Evolutionary conservation across 2,888 invertebrate species (phyloP), one percentile per base, ranked within the genome.

Genomic region (Girardia tigrina): DNA sequence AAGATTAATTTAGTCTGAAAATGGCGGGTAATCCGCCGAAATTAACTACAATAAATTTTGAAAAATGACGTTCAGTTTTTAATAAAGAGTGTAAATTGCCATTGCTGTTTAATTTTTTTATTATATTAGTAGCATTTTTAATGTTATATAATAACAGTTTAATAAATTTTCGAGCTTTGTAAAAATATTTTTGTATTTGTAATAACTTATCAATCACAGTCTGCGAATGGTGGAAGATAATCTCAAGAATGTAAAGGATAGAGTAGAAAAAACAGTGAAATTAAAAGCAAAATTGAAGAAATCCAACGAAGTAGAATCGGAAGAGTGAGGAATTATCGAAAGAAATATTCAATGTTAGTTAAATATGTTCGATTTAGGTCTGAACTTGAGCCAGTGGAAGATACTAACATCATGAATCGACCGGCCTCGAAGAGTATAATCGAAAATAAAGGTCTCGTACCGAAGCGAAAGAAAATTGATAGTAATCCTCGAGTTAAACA

Each of bases 401-500:
- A 4, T 20, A 12, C 56, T 12, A 23, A 56, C n/a, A 8, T 12
- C 23, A 23, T 6, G n/a, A 16, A 56, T 56, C n/a, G 56, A 56
- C 56, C 56, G n/a, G 56, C n/a, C n/a, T 56, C 56, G 56, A 56
- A 56, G 23, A n/a, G 8, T 56, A 6, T 56, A 4, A 56, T 56
- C 6, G 56, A 94, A 92, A 85, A 56, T 16, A 56, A 56, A 56
- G 95, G 95, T 20, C 87, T 95, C 23, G 92, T 90, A 42, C 92
- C 94, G 0, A 88, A 90, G 79, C 88, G 93, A 78, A 94, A 91
- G 85, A 94, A 93, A 84, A 92, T 92, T 81, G 88, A 89, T 80
- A 88, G 92, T 78, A 95, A 97, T 87, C 95, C 95, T 0, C 88
- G 97, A 81, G 94, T 97, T 2, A 94, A 94, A 84, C 91, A 95